Conservation (phyloP, 2,797 vertebrate genomes). For the Takifugu rubripes region DNA sequence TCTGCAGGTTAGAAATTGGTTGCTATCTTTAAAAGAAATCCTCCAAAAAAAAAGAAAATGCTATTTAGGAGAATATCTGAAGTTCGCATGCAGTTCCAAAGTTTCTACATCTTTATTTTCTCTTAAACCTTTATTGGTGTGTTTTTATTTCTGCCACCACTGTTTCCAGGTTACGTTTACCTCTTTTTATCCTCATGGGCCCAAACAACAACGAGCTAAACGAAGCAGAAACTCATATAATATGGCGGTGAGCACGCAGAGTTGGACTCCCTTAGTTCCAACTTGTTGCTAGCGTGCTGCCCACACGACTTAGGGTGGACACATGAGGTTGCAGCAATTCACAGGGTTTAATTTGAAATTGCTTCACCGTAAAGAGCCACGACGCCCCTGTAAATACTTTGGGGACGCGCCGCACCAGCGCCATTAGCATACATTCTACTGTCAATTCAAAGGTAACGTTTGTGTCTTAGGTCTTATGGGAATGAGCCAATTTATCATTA, state of each 20-base stretch:
- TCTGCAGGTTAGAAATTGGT: conserved; percentile 26
- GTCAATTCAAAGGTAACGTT: conserved; percentile 56
- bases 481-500: conserved; percentile 43
- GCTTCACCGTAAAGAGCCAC: conserved; percentile 45
- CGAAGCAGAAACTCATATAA: conserved; percentile 26
- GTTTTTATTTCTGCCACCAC: conserved; percentile 23
- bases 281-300: conserved; percentile 38
- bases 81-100: conserved; percentile 41
- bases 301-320: conserved; percentile 43
- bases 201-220: conserved; percentile 31
- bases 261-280: conserved; percentile 27
- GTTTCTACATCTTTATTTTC: conserved; percentile 29
- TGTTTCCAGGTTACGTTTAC: conserved; percentile 38
- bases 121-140: conserved; percentile 7
- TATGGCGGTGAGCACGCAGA: conserved; percentile 20
- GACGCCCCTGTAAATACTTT: conserved; percentile 61
- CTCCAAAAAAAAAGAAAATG: conserved; percentile 20
- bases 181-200: conserved; percentile 44
- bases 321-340: conserved; percentile 61
- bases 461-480: conserved; percentile 49
- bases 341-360: conserved; percentile 59
- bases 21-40: conserved; percentile 35
- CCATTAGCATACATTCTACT: conserved; percentile 49
- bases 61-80: conserved; percentile 50
- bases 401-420: conserved; percentile 34